Percentiles rank a stretch among this genome's conserved stretches.
Evolutionary conservation across 1,140 invertebrate species (phyloP).

Genomic region (Drosophila leontia): DNA sequence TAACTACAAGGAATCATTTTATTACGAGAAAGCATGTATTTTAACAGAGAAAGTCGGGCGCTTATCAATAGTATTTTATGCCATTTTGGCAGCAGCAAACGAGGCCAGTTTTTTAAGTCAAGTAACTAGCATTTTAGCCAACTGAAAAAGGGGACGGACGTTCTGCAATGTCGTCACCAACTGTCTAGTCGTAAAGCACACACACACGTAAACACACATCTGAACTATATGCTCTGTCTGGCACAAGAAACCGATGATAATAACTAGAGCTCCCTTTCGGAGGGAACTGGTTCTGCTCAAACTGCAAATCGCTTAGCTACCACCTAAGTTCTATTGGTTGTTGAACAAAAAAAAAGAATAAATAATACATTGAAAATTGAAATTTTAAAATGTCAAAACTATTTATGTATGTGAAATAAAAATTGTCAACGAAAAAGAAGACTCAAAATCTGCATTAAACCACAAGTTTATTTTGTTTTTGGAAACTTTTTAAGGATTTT

Average conservation of each 20-base stretch:
- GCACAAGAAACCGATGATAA: slow-evolving; percentile 30
- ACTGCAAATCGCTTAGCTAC: slow-evolving; percentile 44
- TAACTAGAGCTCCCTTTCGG: neutral
- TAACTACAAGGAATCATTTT: slow-evolving; percentile 66
- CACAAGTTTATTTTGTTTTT: neutral
- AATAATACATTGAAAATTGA: slow-evolving; percentile 33
- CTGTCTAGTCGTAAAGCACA: slow-evolving; percentile 59
- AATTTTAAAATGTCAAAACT: slow-evolving; percentile 65
- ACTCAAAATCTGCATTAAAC: slow-evolving; percentile 4
- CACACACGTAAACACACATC: slow-evolving; percentile 48
- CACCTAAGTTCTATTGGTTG: slow-evolving; percentile 72
- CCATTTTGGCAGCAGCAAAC: slow-evolving; percentile 56
- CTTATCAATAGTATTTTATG: slow-evolving; percentile 71
- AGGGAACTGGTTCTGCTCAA: slow-evolving; percentile 49
- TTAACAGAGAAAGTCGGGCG: slow-evolving; percentile 54
- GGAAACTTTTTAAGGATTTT: neutral
- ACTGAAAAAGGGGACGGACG: neutral
- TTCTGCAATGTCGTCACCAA: neutral
- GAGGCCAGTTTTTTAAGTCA: slow-evolving; percentile 60
- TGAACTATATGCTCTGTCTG: slow-evolving; percentile 30
- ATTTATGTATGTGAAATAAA: slow-evolving; percentile 83
- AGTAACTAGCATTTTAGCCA: slow-evolving; percentile 35
- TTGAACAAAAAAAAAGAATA: slow-evolving; percentile 45
- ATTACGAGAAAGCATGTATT: slow-evolving; percentile 60
- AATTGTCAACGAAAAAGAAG: slow-evolving; percentile 44